phyloP scores from a whole-genome alignment of 2,113 vertebrate species.

The Brachyhypopomus occidentalis region DNA sequence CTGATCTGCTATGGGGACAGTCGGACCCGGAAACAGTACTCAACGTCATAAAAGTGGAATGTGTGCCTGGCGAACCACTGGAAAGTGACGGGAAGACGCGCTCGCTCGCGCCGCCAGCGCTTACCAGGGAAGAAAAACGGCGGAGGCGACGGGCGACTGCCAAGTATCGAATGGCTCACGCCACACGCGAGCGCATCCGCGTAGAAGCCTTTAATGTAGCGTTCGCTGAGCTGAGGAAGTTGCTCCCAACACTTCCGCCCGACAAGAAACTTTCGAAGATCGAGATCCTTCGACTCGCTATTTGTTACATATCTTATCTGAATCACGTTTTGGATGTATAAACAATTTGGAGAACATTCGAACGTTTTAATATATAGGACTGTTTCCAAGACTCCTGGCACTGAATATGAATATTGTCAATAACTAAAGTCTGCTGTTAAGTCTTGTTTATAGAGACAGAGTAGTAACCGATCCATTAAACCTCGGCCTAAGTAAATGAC shows the following conservation, averaged over 20 bases:
- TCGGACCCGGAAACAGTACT: slow-evolving; percentile 85
- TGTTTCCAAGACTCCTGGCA: no score
- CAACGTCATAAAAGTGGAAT: slow-evolving; percentile 77
- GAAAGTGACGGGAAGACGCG: slow-evolving; percentile 70
- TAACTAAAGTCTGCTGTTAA: neutral
- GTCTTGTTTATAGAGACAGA: slow-evolving; percentile 2
- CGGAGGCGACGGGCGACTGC: slow-evolving; percentile 74
- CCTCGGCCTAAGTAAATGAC: neutral
- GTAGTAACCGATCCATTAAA: neutral
- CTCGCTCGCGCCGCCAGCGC: slow-evolving; percentile 75
- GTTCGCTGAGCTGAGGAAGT: slow-evolving; percentile 75
- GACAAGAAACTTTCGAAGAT: slow-evolving; percentile 88
- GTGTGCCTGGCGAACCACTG: slow-evolving; percentile 80
- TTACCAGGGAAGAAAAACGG: slow-evolving; percentile 89
- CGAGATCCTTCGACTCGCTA: slow-evolving; percentile 83
- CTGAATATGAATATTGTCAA: neutral
- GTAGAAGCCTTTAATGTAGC: slow-evolving; percentile 80
- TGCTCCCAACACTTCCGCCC: slow-evolving; percentile 82
- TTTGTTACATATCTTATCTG: slow-evolving; percentile 88
- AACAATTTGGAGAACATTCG: slow-evolving; percentile 29
- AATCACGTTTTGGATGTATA: slow-evolving; percentile 88
- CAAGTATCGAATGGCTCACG: slow-evolving; percentile 78
- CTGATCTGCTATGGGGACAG: slow-evolving; percentile 81
- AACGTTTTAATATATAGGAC: neutral
- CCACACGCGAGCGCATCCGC: slow-evolving; percentile 79